These are phyloP conservation scores for Pipistrellus pipistrellus DNA, from an alignment of 2,797 vertebrate genomes.

Conservation along the genomic window DNA sequence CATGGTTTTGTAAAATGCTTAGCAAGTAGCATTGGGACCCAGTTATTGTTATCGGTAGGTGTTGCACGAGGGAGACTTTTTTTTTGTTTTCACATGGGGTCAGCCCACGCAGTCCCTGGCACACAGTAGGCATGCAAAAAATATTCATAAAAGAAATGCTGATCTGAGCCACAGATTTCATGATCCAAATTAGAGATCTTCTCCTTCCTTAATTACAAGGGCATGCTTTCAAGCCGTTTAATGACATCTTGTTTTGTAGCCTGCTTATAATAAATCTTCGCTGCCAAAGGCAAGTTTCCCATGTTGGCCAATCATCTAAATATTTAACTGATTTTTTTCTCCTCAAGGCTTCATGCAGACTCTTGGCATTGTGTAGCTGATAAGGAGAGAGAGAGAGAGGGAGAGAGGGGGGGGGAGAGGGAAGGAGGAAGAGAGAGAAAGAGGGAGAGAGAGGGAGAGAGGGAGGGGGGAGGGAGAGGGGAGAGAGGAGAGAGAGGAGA, in stretches of 20 bases:
- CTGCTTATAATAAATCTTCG: constrained; percentile 76
- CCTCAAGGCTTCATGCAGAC: constrained; percentile 56
- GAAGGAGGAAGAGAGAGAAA: background rate
- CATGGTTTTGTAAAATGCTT: background rate
- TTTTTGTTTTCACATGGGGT: background rate
- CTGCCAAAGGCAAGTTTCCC: constrained; percentile 76
- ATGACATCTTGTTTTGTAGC: constrained; percentile 77
- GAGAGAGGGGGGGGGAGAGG: background rate
- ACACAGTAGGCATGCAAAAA: constrained; percentile 59
- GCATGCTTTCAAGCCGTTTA: constrained; percentile 68
- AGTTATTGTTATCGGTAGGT: background rate
- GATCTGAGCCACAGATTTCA: constrained; percentile 58
- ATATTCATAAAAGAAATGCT: constrained; percentile 57
- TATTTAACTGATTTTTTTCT: constrained; percentile 75
- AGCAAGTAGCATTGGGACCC: fast-evolving
- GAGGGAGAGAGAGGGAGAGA: background rate
- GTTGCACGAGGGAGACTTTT: background rate
- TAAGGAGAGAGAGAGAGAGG: background rate
- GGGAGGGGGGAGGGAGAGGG: background rate
- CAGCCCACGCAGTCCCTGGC: background rate
- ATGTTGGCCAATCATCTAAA: constrained; percentile 75
- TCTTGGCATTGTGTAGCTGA: constrained; percentile 41
- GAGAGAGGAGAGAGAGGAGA: background rate
- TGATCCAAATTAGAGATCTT: constrained; percentile 71
- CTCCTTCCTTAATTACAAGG: constrained; percentile 77